Evolutionary conservation across 2,797 vertebrate genomes (phyloP), one percentile per base, ranked within the genome.

Genomic region (Babyrousa celebensis): DNA sequence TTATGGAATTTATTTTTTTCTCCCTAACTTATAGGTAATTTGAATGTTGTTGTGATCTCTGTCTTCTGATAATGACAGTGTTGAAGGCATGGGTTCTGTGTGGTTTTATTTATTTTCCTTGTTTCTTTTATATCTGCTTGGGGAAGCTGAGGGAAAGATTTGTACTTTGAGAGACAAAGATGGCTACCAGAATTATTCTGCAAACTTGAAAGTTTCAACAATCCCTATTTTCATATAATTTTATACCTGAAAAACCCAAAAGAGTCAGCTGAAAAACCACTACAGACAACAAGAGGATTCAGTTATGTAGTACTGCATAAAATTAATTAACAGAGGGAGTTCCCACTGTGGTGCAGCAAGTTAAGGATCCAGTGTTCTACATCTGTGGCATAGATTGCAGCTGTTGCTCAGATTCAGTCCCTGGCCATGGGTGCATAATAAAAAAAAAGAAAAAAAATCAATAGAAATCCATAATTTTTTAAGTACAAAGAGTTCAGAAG

Each of bases 261-360:
- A 85, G 25, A 70, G 25, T 62, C 60, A 92, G 58, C n/a, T 92
- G 79, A 72, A 92, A 83, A 95, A 92, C 63, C 70, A 40, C 18
- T 36, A 43, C 12, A 82, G 54, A 32, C 23, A 75, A 11, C 62
- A 52, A 92, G n/a, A 91, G 21, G 56, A 89, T 92, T 48, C 54
- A 68, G 27, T 71, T 84, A 40, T 70, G 12, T 78, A 27, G 12
- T 88, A 21, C 58, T 11, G 2, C 77, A 63, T 56, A 77, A 95
- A 92, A 92, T 60, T 58, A 86, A 21, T 65, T 36, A n/a, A 2
- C 43, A 83, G 27, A 36, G 43, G 43, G 43, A 48, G 43, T 48
- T 48, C 43, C 43, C 43, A 48, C 43, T 48, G 43, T 48, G 5
- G 43, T 48, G 43, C 43, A 48, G 43, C 43, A 48, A 10, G 43